Conservation (phyloP, 2,113 vertebrate species). For the Trogon melanurus region DNA sequence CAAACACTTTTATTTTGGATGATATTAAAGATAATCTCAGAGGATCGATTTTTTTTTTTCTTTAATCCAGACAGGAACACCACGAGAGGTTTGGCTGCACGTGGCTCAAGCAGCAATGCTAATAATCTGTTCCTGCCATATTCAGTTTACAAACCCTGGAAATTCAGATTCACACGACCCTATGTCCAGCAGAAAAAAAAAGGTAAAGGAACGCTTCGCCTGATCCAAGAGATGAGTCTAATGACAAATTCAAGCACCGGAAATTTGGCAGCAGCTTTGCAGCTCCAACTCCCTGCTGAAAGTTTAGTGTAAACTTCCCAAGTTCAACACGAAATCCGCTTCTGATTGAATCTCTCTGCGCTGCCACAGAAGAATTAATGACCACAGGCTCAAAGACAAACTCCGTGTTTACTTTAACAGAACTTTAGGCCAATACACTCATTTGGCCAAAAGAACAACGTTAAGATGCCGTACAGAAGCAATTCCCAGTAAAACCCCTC, state of each 20-base stretch:
- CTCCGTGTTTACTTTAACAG: background rate
- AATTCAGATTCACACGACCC: background rate
- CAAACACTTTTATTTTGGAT: background rate
- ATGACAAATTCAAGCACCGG: background rate
- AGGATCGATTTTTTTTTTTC: too few species aligned
- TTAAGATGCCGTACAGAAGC: background rate
- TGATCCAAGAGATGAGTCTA: background rate
- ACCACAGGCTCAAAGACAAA: background rate
- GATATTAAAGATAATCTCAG: background rate
- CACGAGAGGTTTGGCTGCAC: background rate
- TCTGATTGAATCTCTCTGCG: background rate
- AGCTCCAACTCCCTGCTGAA: background rate
- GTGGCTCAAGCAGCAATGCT: background rate
- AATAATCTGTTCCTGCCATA: background rate
- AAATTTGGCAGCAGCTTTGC: background rate
- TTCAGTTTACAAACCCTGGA: background rate
- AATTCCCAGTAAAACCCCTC: background rate
- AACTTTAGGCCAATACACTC: background rate
- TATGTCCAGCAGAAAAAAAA: background rate
- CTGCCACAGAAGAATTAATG: background rate
- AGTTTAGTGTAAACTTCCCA: background rate
- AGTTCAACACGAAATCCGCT: background rate
- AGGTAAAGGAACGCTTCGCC: background rate
- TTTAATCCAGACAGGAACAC: background rate
- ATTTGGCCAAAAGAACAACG: background rate